Evolutionary conservation across 1,140 invertebrate species (phyloP).

Genomic region (Solen grandis): DNA sequence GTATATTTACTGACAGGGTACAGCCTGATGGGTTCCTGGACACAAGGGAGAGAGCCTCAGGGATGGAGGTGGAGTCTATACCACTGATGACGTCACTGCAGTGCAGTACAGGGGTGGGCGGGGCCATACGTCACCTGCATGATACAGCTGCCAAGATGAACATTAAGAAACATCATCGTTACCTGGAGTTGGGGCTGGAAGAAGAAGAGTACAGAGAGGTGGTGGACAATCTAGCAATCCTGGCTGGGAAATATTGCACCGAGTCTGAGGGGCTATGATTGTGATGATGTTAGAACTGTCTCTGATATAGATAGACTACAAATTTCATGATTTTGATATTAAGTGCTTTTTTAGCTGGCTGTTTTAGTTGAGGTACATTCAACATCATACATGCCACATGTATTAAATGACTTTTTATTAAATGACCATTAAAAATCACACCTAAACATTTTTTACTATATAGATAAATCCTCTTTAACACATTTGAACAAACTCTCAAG

Average conservation of each 20-base stretch:
- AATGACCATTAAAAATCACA: too few relatives aligned
- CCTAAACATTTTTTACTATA: too few relatives aligned
- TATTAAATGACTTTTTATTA: too few relatives aligned
- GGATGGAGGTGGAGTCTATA: slow-evolving; percentile 62
- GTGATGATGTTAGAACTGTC: too few relatives aligned
- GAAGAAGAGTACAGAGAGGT: slow-evolving; percentile 79
- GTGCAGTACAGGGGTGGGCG: slow-evolving; percentile 56
- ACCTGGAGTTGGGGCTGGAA: slow-evolving; percentile 72
- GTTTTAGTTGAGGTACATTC: too few relatives aligned
- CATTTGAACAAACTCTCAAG: too few relatives aligned
- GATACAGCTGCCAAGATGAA: slow-evolving; percentile 66
- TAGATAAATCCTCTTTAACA: too few relatives aligned
- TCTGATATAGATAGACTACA: too few relatives aligned
- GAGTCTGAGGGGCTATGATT: too few relatives aligned
- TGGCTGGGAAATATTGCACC: slow-evolving; percentile 29
- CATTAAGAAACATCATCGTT: slow-evolving; percentile 71
- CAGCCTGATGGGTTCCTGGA: slow-evolving; percentile 62
- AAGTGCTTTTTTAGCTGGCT: too few relatives aligned
- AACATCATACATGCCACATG: too few relatives aligned
- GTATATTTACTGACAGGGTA: slow-evolving; percentile 72
- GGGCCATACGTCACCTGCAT: slow-evolving; percentile 61
- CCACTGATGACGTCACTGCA: slow-evolving; percentile 75
- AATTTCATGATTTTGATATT: too few relatives aligned
- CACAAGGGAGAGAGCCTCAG: slow-evolving; percentile 38
- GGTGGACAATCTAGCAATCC: slow-evolving; percentile 53